phyloP scores from a whole-genome alignment of 2,113 vertebrate genomes.

The Corydoras maculifer region DNA sequence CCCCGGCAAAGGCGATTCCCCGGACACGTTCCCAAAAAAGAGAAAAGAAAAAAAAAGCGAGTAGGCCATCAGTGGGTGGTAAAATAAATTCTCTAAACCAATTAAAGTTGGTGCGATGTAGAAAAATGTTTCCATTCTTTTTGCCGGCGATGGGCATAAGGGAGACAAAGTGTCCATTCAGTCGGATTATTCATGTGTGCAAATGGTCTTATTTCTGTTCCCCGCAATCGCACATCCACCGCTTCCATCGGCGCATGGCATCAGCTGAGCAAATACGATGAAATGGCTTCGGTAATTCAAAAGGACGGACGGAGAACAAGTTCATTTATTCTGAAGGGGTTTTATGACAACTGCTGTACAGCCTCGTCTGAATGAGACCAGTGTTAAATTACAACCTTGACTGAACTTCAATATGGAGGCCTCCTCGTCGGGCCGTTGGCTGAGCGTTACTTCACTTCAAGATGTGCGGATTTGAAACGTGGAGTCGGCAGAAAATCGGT shows the following conservation, averaged over 20 bases:
- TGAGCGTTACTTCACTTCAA: no score
- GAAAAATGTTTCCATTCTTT: constrained; percentile 32
- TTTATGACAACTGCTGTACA: constrained; percentile 12
- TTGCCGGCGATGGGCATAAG: constrained; percentile 15
- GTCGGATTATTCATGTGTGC: constrained; percentile 43
- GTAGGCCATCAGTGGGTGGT: constrained; percentile 26
- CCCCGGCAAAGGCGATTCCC: no score
- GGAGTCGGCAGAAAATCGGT: no score
- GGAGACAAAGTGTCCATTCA: constrained; percentile 30
- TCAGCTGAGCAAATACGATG: constrained; percentile 27
- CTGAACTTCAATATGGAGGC: background rate
- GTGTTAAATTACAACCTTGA: constrained; percentile 4
- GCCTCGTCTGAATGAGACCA: background rate
- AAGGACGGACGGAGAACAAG: constrained; percentile 32
- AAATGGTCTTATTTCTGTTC: constrained; percentile 41
- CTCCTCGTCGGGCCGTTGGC: no score
- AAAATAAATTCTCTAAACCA: constrained; percentile 35
- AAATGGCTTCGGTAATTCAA: constrained; percentile 28
- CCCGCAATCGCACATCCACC: constrained; percentile 35
- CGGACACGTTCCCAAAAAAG: background rate
- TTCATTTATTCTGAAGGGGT: constrained; percentile 32
- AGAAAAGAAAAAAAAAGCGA: background rate
- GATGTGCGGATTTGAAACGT: no score
- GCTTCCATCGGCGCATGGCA: constrained; percentile 27
- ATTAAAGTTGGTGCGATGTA: background rate